Conservation (phyloP, 2,888 invertebrate species). For the Pegoplata infirma region DNA sequence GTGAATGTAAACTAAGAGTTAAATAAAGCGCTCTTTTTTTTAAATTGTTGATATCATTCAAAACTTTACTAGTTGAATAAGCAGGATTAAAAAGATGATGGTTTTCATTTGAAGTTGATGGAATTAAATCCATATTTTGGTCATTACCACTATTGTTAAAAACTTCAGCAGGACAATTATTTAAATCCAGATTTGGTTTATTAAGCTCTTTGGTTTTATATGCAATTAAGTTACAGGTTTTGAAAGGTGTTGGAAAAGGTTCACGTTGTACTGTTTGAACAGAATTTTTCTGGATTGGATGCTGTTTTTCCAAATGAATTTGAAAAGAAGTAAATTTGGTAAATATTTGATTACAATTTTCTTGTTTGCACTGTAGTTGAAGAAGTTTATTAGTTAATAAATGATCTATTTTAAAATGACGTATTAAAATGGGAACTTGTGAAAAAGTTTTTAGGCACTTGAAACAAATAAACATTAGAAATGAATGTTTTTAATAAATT, state of each 20-base stretch:
- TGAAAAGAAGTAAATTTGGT: constrained; percentile 47
- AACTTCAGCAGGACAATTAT: too few species aligned
- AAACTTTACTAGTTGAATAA: background rate
- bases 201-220: too few species aligned
- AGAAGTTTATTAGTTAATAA: constrained; percentile 32
- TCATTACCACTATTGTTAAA: too few species aligned
- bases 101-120: too few species aligned
- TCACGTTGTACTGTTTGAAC: too few species aligned
- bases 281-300: background rate
- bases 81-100: too few species aligned
- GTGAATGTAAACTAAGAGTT: constrained; percentile 9
- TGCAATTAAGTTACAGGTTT: too few species aligned
- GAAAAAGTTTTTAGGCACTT: constrained; percentile 32
- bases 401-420: constrained; percentile 47
- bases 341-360: constrained; percentile 49
- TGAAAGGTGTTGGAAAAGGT: too few species aligned
- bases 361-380: constrained; percentile 42
- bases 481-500: too few species aligned
- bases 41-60: background rate
- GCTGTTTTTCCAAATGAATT: constrained; percentile 45
- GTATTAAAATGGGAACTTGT: constrained; percentile 17
- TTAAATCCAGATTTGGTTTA: too few species aligned
- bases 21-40: background rate
- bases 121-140: too few species aligned
- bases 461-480: constrained; percentile 48